Evolutionary conservation across 1,140 invertebrate species (phyloP), one percentile per base, ranked within the genome.

Genomic region (Aphaenogaster ashmeadi): DNA sequence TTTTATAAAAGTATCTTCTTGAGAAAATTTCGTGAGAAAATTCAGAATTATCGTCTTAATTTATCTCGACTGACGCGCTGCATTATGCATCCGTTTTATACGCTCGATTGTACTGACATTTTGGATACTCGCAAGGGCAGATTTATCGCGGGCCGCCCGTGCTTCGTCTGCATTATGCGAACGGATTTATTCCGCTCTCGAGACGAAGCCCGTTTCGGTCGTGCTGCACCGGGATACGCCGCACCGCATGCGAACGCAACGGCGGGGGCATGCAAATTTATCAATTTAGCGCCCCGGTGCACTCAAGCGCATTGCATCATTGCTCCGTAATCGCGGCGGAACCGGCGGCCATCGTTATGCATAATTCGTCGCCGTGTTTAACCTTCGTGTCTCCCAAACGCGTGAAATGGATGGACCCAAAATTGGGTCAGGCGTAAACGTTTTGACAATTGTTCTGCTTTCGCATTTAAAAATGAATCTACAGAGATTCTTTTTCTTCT

Each of bases 191-290:
- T 84, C n/a, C 18, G 41, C 54, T 75, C 80, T 84, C 54, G 69
- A 84, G 69, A 27, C 69, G 54, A 74, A 60, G 47, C 69, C 69
- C 27, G 67, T 72, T 83, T 72, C 52, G 52, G 38, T 75, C 56
- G 56, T 60, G 11, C 54, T 50, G 44, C 54, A 75, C 41, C 54
- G 33, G 80, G 56, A 38, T 50, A 41, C 54, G 56, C 21, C 41
- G 64, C 54, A 36, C 41, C n/a, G 54, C 33, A 7, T 75, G 44
- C 80, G 69, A 84, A 44, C 41, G 54, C 41, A 38, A 64, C 56
- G 33, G 18, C 9, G 54, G 69, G 88, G 87, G 91, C 92, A 93
- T 94, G 94, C 94, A 94, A 94, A 95, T 95, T 94, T 94, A 95
- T 95, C 94, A 95, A 94, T 95, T 94, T 93, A 94, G 89, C 88